These are phyloP conservation scores for Petroica traversi DNA, from an alignment of 2,113 vertebrate genomes.

Conservation along the genomic window DNA sequence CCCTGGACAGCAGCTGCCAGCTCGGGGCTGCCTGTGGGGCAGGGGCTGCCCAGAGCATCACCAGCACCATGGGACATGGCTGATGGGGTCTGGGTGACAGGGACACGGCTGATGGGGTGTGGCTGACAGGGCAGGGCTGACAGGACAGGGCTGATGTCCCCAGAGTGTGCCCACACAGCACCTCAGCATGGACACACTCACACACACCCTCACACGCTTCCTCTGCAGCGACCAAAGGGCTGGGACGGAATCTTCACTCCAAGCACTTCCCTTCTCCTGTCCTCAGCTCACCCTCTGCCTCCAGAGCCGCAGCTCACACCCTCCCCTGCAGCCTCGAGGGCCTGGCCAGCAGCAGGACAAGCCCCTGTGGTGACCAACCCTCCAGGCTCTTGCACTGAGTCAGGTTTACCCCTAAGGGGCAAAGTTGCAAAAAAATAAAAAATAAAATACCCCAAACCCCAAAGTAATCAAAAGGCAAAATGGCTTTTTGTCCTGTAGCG, in stretches of 20 bases:
- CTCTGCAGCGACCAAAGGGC: background rate
- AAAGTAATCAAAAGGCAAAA: background rate
- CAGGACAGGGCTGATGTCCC: background rate
- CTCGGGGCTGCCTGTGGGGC: background rate
- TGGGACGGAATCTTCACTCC: background rate
- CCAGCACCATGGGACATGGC: background rate
- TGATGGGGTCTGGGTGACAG: background rate
- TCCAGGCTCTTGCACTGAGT: background rate
- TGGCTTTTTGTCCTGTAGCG: background rate
- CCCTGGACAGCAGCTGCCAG: background rate
- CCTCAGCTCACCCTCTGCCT: background rate
- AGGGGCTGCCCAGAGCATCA: fast-evolving
- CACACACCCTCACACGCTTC: fast-evolving
- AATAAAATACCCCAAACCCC: background rate
- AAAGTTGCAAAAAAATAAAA: background rate
- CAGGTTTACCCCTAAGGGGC: slow-evolving; percentile 57
- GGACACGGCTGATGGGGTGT: background rate
- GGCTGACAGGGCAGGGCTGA: background rate
- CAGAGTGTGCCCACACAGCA: fast-evolving
- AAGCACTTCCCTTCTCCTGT: background rate
- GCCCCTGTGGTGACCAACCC: background rate
- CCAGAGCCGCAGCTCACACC: background rate
- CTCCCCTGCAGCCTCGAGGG: background rate
- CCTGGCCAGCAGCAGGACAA: background rate
- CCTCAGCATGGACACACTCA: fast-evolving